These are phyloP conservation scores for Cheilosia variabilis DNA, from an alignment of 2,888 invertebrate genomes.

Conservation along the genomic window DNA sequence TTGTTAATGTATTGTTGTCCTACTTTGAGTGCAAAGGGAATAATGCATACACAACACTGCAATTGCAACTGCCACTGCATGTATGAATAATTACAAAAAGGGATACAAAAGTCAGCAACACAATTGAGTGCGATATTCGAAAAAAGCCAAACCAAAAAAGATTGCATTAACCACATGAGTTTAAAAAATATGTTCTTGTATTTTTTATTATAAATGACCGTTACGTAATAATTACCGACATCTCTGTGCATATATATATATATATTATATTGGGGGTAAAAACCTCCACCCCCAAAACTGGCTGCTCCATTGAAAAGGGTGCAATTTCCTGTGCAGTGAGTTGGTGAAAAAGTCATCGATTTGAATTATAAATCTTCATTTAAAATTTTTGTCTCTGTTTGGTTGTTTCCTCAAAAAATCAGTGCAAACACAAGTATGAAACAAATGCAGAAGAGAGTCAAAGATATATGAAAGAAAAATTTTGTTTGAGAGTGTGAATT, in stretches of 20 bases:
- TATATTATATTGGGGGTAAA: conserved; percentile 52
- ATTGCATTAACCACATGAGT: conserved; percentile 47
- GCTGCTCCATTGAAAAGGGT: conserved; percentile 36
- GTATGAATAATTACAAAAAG: conserved; percentile 57
- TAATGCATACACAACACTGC: conserved; percentile 56
- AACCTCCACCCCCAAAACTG: conserved; percentile 44
- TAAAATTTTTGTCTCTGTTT: conserved; percentile 15
- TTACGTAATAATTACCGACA: conserved; percentile 73
- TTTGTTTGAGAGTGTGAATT: conserved; percentile 62
- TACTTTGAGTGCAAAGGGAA: conserved; percentile 70
- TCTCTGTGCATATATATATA: conserved; percentile 35
- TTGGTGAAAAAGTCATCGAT: conserved; percentile 58
- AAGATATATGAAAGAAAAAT: conserved; percentile 31
- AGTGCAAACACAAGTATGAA: background rate
- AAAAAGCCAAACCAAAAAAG: conserved; percentile 8
- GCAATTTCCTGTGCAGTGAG: conserved; percentile 70
- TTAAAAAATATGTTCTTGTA: conserved; percentile 30
- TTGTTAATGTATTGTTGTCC: conserved; percentile 74
- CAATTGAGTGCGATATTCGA: conserved; percentile 5
- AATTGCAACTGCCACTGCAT: conserved; percentile 53
- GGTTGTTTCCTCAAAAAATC: background rate
- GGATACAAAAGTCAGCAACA: conserved; percentile 52
- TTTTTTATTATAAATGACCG: conserved; percentile 63
- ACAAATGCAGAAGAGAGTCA: conserved; percentile 42
- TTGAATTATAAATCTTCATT: conserved; percentile 57